Evolutionary conservation across 2,113 vertebrate genomes (phyloP), one percentile per base, ranked within the genome.

Genomic region (Saguinus imperator): DNA sequence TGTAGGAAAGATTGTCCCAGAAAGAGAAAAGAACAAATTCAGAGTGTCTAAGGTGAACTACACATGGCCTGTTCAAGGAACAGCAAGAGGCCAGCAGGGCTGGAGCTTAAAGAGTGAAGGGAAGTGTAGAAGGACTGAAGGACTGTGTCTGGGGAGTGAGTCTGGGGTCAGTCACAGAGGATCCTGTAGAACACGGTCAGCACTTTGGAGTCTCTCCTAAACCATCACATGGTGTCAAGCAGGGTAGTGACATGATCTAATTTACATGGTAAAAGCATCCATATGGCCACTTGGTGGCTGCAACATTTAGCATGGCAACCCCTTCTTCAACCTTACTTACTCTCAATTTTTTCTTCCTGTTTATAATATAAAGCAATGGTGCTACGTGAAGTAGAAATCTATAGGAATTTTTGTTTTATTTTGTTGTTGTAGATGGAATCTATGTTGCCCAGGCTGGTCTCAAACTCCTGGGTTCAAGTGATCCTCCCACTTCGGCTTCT

Each of bases 281-380:
- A 20, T 45, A 6, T 79, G 61, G 6, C 21, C 45, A 43, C n/a
- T 32, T 8, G 5, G 2, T 48, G 61, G 23, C 70, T 72, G 16
- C 2, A 5, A n/a, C 17, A 76, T 9, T 82, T 52, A 55, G 43
- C n/a, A 18, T 0, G 20, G 1, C 10, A 58, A 25, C 32, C 1
- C 8, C 16, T 55, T 20, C 6, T 45, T 29, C 13, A 12, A 48
- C 14, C 35, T 52, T 37, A 85, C 11, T 27, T 13, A 35, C 20
- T 10, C 8, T 76, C 27, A 83, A 16, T 40, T 48, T 35, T 21
- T 4, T 35, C 18, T 83, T 3, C 8, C n/a, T 14, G 6, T 20
- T 66, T 18, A 50, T 37, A 17, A 80, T 45, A 75, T 52, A 32
- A 73, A 87, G 45, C 2, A 40, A 4, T 32, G 8, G 10, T 37